phyloP scores from a whole-genome alignment of 1,140 invertebrate species.

The Aphaenogaster ashmeadi region DNA sequence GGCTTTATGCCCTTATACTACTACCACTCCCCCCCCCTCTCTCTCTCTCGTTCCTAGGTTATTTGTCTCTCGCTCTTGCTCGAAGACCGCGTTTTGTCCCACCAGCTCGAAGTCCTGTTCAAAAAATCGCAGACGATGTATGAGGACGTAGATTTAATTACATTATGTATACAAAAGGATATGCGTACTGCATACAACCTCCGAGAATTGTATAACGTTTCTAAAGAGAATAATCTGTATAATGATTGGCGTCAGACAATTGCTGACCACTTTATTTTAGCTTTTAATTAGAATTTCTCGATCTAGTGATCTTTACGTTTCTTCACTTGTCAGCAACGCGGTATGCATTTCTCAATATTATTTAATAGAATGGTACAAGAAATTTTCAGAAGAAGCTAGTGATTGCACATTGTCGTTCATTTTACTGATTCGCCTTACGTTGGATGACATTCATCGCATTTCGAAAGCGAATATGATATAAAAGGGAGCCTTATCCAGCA shows the following conservation, averaged over 20 bases:
- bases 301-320: not conserved
- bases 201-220: not conserved
- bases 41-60: conserved; percentile 63
- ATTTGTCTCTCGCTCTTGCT: conserved; percentile 29
- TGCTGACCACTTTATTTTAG: not conserved
- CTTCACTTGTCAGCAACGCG: not conserved
- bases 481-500: not conserved
- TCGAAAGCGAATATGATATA: not conserved
- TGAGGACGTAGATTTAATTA: conserved; percentile 26
- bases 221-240: not conserved
- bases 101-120: conserved; percentile 1
- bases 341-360: not conserved
- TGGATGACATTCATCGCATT: not conserved
- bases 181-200: not conserved
- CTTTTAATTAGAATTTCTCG: not conserved
- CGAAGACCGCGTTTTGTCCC: conserved; percentile 16
- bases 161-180: conserved; percentile 41
- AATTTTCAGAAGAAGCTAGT: not conserved
- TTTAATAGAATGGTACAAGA: not conserved
- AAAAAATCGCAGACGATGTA: conserved; percentile 43
- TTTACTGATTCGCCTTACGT: not conserved
- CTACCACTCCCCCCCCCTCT: not conserved
- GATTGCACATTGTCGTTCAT: not conserved
- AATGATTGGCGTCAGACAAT: not conserved
- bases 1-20: conserved; percentile 61